Evolutionary conservation across 2,888 invertebrate genomes (phyloP).

Genomic region (Formica aserva): DNA sequence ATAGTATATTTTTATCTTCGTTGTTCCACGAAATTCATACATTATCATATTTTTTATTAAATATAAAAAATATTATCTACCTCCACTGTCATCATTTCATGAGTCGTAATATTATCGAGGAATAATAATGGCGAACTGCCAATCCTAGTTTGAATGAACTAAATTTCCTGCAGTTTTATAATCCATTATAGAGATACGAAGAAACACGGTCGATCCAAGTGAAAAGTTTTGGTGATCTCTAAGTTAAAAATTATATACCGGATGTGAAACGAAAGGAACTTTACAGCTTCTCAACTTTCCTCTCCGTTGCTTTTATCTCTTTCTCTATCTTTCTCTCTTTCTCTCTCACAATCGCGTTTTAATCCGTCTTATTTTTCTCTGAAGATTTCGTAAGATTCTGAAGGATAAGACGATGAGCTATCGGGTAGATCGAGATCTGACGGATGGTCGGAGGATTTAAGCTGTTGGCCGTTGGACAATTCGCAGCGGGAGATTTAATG

Average conservation of each 20-base stretch:
- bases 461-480: conserved; percentile 1
- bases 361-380: conserved; percentile 42
- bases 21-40: not conserved
- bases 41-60: not conserved
- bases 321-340: not conserved
- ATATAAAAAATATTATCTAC: not conserved
- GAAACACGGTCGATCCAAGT: not conserved
- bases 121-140: not conserved
- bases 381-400: conserved; percentile 28
- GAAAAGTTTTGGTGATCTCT: conserved; percentile 5
- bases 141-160: not conserved
- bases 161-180: not conserved
- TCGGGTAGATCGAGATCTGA: not conserved
- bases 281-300: not conserved
- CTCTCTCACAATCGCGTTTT: not conserved
- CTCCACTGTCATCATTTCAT: not conserved
- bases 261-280: not conserved
- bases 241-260: conserved; percentile 36
- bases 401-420: conserved; percentile 17
- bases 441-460: conserved; percentile 22
- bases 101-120: not conserved
- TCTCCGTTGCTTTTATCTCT: not conserved
- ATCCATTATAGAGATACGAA: not conserved
- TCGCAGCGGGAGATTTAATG: not conserved
- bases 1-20: not conserved